Evolutionary conservation across 2,888 invertebrate species (phyloP).

Genomic region (Agrenia bidenticulata): DNA sequence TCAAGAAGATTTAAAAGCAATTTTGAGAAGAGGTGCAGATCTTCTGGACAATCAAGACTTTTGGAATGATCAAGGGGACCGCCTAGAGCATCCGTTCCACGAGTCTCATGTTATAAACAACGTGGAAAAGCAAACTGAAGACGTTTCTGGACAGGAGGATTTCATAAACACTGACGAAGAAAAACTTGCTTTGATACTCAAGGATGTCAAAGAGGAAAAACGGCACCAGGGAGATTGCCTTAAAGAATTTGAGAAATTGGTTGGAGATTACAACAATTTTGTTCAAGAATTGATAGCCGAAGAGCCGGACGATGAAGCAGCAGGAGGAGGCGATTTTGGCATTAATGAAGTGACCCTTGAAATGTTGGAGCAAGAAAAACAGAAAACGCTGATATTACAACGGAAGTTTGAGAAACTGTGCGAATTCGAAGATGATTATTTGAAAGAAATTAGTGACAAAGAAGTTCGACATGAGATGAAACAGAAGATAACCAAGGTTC

Average conservation of each 20-base stretch:
- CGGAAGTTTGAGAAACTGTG: neutral
- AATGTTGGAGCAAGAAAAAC: constrained; percentile 6
- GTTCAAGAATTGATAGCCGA: neutral
- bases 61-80: constrained; percentile 3
- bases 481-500: neutral
- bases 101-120: too few relatives aligned
- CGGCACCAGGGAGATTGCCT: neutral
- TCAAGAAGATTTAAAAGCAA: neutral
- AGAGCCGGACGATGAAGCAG: neutral
- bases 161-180: neutral
- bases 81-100: too few relatives aligned
- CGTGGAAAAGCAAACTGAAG: too few relatives aligned
- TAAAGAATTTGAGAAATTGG: neutral
- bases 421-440: constrained; percentile 1
- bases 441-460: neutral
- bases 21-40: neutral
- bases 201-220: neutral
- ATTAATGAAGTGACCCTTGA: neutral
- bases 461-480: neutral
- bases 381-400: constrained; percentile 1
- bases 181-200: too few relatives aligned
- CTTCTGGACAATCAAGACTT: neutral
- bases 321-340: neutral
- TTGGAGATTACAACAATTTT: constrained; percentile 8
- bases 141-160: neutral